Base-by-base conservation (phyloP, 2,888 invertebrate species). In the Parnassius smintheus region DNA sequence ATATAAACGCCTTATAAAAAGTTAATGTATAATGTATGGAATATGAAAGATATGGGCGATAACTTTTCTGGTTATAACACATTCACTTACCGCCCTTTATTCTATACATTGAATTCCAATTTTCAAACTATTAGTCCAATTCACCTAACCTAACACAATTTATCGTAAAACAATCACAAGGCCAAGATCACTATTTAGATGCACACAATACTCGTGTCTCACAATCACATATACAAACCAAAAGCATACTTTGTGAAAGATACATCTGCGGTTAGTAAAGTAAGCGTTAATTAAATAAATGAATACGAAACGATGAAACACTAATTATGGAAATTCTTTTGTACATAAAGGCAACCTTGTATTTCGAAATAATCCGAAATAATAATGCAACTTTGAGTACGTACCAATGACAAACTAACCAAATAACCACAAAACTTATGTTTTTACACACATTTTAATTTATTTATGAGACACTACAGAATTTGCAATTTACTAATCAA, bases 321-420 rank as follows among this genome's bases (percentile, higher is more conserved):
- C 78, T 79, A 86, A 86, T 84, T 76, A 82, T 72, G 76, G 74
- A 73, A 80, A 72, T 75, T 76, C 70, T 75, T 77, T 75, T 64
- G 75, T 78, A 78, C 74, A 76, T 73, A 75, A 79, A 78, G 81
- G 77, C 80, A 88, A 86, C 91, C 88, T 90, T 91, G 89, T 83
- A 73, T 77, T 75, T 70, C 70, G 76, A 77, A 72, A 75, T 75
- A 77, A 80, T 73, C 72, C 72, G 71, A 70, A 69, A 66, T 59
- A 35, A 35, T 35, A 35, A 35, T 73, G 13, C 35, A 72, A 73
- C 59, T 71, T 70, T 64, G 66, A 64, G 56, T 66, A 72, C 62
- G 55, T 62, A 60, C 60, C 49, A 45, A 57, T 35, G 1, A 35
- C 35, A 35, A 4, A 7, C 35, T 7, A 35, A 35, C 3, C 35